Evolutionary conservation across 2,888 invertebrate species (phyloP).

Genomic region (Lypha dubia): DNA sequence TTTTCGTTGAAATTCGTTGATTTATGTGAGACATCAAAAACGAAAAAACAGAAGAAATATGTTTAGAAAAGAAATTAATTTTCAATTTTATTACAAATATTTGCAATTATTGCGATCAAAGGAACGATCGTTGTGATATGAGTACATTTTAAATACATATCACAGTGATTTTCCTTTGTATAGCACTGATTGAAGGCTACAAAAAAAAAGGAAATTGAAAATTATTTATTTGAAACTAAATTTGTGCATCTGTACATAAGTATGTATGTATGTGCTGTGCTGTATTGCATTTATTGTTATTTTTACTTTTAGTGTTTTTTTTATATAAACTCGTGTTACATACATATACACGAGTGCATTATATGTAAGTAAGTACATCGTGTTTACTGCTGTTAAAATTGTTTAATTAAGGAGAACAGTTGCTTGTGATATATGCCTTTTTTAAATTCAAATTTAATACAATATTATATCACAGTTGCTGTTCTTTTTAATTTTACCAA

Average conservation of each 20-base stretch:
- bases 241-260: too few relatives aligned
- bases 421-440: conserved; percentile 78
- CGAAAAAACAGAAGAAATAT: neutral
- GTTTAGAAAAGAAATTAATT: too few relatives aligned
- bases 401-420: conserved; percentile 77
- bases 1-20: conserved; percentile 83
- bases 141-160: conserved; percentile 77
- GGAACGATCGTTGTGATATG: conserved; percentile 84
- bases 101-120: conserved; percentile 46
- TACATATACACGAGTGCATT: too few relatives aligned
- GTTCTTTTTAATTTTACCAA: conserved; percentile 81
- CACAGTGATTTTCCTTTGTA: conserved; percentile 84
- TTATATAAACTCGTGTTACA: too few relatives aligned
- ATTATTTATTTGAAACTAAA: too few relatives aligned
- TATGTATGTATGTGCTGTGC: conserved; percentile 79
- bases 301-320: conserved; percentile 77
- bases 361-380: neutral
- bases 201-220: neutral
- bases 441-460: neutral
- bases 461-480: conserved; percentile 82
- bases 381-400: conserved; percentile 66
- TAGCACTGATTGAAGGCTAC: conserved; percentile 74
- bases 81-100: neutral
- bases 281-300: conserved; percentile 80
- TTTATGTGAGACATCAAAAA: conserved; percentile 56